Evolutionary conservation across 2,797 vertebrate species (phyloP).

Genomic region (Hyperoplus lanceolatus): DNA sequence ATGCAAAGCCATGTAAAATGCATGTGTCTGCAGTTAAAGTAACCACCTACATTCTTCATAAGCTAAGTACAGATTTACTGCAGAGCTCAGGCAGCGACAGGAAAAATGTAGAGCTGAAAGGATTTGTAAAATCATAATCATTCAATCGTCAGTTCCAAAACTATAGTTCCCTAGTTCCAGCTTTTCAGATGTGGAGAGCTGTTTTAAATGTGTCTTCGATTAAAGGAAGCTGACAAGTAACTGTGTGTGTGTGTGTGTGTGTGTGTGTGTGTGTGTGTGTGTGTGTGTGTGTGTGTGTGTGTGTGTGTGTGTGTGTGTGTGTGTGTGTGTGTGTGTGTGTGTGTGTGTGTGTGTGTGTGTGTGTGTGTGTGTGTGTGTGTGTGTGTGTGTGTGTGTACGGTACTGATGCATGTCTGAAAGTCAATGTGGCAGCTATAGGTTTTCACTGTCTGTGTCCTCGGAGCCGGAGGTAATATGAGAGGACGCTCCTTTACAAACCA

Average conservation of each 20-base stretch:
- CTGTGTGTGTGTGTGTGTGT: no score
- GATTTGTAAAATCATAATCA: not conserved
- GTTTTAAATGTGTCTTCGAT: not conserved
- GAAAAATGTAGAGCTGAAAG: not conserved
- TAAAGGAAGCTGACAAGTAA: not conserved
- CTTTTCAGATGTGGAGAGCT: not conserved
- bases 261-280: no score
- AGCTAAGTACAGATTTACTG: not conserved
- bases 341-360: no score
- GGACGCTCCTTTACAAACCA: conserved; percentile 42
- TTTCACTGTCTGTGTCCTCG: conserved; percentile 45
- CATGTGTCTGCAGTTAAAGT: not conserved
- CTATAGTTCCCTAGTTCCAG: not conserved
- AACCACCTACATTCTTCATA: not conserved
- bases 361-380: no score
- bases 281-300: no score
- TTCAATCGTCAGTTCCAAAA: not conserved
- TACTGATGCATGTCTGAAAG: conserved; percentile 54
- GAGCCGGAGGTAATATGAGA: conserved; percentile 67
- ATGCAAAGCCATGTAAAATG: not conserved
- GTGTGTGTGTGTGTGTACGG: not conserved
- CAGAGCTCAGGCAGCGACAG: not conserved
- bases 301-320: no score
- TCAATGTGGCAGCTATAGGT: conserved; percentile 56
- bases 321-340: no score